Percentiles rank a stretch among this genome's conserved stretches.
Conservation (phyloP, 2,113 vertebrate genomes). For the Gymnogyps californianus region DNA sequence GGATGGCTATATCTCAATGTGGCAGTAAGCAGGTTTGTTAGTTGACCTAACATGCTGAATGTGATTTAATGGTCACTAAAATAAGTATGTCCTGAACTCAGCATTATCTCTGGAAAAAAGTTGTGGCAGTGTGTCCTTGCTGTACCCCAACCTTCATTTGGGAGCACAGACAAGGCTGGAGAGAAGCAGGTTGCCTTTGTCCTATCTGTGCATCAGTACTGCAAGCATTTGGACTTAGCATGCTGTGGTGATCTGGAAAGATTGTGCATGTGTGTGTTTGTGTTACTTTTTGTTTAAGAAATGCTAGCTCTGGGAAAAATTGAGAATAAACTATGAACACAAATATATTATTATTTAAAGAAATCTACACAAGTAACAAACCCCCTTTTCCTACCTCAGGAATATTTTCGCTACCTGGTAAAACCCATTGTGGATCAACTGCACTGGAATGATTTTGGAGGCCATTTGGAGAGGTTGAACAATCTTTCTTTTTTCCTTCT, state of each 20-base stretch:
- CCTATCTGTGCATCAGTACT: not conserved
- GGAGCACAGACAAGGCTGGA: not conserved
- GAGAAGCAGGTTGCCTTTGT: not conserved
- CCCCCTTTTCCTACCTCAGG: slow-evolving; percentile 61
- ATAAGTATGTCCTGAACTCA: not conserved
- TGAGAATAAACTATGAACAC: not conserved
- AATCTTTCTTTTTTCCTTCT: not conserved
- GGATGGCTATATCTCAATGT: not conserved
- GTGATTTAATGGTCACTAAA: not conserved
- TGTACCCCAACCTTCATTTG: not conserved
- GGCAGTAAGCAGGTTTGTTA: not conserved
- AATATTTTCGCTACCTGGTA: slow-evolving; percentile 78
- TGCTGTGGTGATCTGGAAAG: not conserved
- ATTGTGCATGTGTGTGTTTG: not conserved
- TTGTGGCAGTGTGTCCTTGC: not conserved
- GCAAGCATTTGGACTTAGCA: not conserved
- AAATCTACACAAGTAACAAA: not conserved
- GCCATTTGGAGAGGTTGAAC: slow-evolving; percentile 54
- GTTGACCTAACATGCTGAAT: not conserved
- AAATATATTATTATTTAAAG: not conserved
- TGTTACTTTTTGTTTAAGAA: not conserved
- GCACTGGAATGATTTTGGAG: slow-evolving; percentile 76
- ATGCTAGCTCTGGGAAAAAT: not conserved
- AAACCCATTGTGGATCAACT: slow-evolving; percentile 66
- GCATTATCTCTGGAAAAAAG: not conserved